Conservation (phyloP, 2,888 invertebrate species). For the Cataglyphis rosenhaueri region DNA sequence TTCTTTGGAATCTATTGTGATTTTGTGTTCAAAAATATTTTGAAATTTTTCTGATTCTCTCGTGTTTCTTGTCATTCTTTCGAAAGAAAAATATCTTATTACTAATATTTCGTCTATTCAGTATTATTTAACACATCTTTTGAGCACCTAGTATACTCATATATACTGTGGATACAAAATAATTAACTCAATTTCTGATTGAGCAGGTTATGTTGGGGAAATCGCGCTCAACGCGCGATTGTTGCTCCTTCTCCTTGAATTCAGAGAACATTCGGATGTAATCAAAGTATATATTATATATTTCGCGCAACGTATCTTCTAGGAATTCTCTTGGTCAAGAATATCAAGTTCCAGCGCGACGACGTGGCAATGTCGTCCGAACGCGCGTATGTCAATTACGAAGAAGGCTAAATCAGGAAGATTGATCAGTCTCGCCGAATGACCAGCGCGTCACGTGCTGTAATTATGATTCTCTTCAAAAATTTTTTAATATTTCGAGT, state of each 20-base stretch:
- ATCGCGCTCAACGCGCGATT: background rate
- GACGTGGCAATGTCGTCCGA: constrained; percentile 26
- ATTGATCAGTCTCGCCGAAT: background rate
- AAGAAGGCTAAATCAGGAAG: constrained; percentile 6
- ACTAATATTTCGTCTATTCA: background rate
- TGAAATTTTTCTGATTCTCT: background rate
- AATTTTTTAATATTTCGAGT: background rate
- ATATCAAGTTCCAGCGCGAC: background rate
- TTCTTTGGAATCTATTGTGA: background rate
- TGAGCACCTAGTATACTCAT: constrained; percentile 4
- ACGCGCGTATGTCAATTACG: background rate
- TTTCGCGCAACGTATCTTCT: background rate
- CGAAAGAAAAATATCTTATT: background rate
- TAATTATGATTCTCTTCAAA: background rate
- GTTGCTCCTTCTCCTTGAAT: background rate
- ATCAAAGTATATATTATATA: background rate
- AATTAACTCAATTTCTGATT: no score
- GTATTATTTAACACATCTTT: background rate
- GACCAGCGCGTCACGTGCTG: background rate
- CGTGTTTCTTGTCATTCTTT: background rate
- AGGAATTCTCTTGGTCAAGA: background rate
- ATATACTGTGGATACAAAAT: background rate
- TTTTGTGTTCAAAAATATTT: background rate
- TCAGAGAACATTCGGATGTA: background rate
- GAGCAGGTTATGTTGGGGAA: constrained; percentile 26